These are phyloP conservation scores for Idaea dimidiata DNA, from an alignment of 2,888 invertebrate genomes.

Conservation along the genomic window DNA sequence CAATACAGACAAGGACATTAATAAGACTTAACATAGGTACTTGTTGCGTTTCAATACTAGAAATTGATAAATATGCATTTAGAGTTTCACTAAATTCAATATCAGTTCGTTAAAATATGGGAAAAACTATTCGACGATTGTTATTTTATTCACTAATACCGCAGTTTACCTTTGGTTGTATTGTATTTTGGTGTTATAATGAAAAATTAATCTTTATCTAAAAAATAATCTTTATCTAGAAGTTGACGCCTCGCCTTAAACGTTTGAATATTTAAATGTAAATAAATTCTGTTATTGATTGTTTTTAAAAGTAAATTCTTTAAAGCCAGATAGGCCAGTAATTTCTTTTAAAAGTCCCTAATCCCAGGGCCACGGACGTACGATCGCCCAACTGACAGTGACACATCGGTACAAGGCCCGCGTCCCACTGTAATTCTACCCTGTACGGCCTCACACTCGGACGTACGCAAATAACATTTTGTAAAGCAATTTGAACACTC, in stretches of 20 bases:
- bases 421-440: constrained; percentile 78
- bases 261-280: no score
- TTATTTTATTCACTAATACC: no score
- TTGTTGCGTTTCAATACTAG: constrained; percentile 26
- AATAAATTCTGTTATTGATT: background rate
- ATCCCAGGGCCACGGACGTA: constrained; percentile 60
- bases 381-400: constrained; percentile 74
- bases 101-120: background rate
- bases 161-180: no score
- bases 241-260: no score
- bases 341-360: constrained; percentile 74
- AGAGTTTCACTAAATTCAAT: background rate
- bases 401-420: constrained; percentile 79
- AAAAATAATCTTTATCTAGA: no score
- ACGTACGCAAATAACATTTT: constrained; percentile 48
- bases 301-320: constrained; percentile 19
- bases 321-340: constrained; percentile 48
- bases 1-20: constrained; percentile 46
- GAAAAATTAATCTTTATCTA: no score
- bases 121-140: no score
- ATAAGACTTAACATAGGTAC: constrained; percentile 47
- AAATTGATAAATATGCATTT: constrained; percentile 10
- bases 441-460: constrained; percentile 43
- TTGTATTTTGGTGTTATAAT: no score
- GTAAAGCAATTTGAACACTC: constrained; percentile 59